Conservation (phyloP, 2,797 vertebrate genomes). For the Cossypha dichroa region DNA sequence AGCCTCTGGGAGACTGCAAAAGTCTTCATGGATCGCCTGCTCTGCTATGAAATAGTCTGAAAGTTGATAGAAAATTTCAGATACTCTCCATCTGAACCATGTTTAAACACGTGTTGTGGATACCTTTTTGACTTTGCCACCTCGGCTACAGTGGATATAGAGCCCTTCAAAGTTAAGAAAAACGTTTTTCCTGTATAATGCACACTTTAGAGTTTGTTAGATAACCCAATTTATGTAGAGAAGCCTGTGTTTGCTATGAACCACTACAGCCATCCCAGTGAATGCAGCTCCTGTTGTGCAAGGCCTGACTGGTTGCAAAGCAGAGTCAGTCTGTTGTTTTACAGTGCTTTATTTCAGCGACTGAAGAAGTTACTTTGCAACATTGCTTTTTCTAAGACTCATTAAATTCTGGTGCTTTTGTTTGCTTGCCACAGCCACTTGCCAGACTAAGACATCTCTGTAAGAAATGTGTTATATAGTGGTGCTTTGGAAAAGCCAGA, state of each 20-base stretch:
- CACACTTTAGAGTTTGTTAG: not conserved
- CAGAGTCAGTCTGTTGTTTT: not conserved
- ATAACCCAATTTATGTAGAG: not conserved
- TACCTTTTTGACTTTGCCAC: not conserved
- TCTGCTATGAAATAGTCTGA: not conserved
- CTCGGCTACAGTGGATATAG: not conserved
- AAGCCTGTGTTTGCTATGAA: not conserved
- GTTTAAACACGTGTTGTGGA: not conserved
- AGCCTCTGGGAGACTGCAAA: not conserved
- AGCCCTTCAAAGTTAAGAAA: not conserved
- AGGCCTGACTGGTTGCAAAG: not conserved
- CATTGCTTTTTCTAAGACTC: not conserved
- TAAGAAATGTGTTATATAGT: not conserved
- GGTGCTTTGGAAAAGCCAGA: not conserved
- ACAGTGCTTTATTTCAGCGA: not conserved
- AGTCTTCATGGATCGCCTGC: not conserved
- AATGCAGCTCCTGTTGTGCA: not conserved
- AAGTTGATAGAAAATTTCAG: not conserved
- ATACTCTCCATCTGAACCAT: not conserved
- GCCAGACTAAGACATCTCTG: not conserved
- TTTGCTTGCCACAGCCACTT: not conserved
- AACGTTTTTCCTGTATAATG: accelerated
- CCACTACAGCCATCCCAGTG: too few relatives aligned
- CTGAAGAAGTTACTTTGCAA: not conserved
- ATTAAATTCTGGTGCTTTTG: not conserved